Evolutionary conservation across 2,113 vertebrate species (phyloP), one percentile per base, ranked within the genome.

Genomic region (Azemiops feae): DNA sequence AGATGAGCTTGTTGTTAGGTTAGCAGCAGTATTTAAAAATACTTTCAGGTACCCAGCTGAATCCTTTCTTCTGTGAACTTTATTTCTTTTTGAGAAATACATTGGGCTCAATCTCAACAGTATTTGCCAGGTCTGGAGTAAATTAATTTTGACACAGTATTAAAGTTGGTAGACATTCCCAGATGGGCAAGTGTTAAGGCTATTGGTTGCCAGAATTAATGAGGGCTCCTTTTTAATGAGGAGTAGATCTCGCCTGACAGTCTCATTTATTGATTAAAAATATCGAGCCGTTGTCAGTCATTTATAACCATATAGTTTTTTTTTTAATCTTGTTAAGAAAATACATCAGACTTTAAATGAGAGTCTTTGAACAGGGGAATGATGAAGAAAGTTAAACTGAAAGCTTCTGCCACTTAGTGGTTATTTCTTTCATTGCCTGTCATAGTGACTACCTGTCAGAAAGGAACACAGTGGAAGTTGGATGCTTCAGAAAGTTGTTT

Each of bases 341-440:
- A 64, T 88, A 87, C 8, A 0, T 5, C 53, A 69, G 57, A 30
- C 0, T 89, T 92, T 0, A 74, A 2, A 91, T 50, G 89, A 94
- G 74, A 92, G 10, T 58, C 47, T 93, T 92, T 94, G 64, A 57
- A 54, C 85, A 23, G 88, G 52, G 53, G n/a, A 23, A 23, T 0
- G 30, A 60, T 45, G 87, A 90, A 18, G 54, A 92, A 93, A 55
- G 81, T 43, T 81, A 3, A 23, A 27, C 89, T 88, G 93, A 89
- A 55, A 16, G n/a, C 47, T 85, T 87, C 0, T 96, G 97, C 97
- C 97, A 96, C 93, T 97, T 97, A 95, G 94, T 95, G 96, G 87
- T 92, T 47, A 22, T 0, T 30, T 14, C 16, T 18, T 58, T 3
- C 0, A 47, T 69, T 50, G 3, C 5, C 89, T 0, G 14, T 11